Percentiles rank a stretch among this genome's conserved stretches.
These are phyloP conservation scores for Stenodema calcarata DNA, from an alignment of 2,888 invertebrate genomes.

Conservation along the genomic window DNA sequence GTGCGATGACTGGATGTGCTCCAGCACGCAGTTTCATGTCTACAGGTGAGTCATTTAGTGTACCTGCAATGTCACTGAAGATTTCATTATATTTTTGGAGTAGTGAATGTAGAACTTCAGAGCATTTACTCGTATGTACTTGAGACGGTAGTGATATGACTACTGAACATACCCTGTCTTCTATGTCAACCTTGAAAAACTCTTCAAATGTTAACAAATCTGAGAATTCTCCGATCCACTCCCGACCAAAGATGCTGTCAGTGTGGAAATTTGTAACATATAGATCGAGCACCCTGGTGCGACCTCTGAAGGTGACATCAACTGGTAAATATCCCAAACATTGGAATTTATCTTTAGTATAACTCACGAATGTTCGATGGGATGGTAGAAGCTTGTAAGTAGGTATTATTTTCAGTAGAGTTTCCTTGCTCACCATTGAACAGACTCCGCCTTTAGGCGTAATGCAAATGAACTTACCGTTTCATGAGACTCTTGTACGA, in stretches of 20 bases:
- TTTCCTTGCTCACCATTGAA: not conserved
- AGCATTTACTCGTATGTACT: not conserved
- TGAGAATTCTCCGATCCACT: not conserved
- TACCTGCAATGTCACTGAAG: slow-evolving; percentile 21
- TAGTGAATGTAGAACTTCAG: not conserved
- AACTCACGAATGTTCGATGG: not conserved
- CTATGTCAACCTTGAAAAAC: not conserved
- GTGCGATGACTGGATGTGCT: not conserved
- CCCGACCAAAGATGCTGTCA: slow-evolving; percentile 35
- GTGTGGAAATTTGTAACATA: not conserved
- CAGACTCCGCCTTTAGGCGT: slow-evolving; percentile 4
- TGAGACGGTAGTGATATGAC: too few relatives aligned
- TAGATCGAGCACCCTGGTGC: too few relatives aligned
- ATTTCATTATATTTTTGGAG: not conserved
- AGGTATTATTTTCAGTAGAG: not conserved
- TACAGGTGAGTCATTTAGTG: not conserved
- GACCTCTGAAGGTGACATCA: too few relatives aligned
- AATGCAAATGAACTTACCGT: not conserved
- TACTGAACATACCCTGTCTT: too few relatives aligned
- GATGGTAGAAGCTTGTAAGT: not conserved
- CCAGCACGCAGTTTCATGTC: not conserved
- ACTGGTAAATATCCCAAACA: not conserved
- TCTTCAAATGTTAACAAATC: too few relatives aligned
- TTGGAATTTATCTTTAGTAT: not conserved
- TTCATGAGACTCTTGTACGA: not conserved